These are phyloP conservation scores for Malachius bipustulatus DNA, from an alignment of 2,888 invertebrate genomes.

Conservation along the genomic window DNA sequence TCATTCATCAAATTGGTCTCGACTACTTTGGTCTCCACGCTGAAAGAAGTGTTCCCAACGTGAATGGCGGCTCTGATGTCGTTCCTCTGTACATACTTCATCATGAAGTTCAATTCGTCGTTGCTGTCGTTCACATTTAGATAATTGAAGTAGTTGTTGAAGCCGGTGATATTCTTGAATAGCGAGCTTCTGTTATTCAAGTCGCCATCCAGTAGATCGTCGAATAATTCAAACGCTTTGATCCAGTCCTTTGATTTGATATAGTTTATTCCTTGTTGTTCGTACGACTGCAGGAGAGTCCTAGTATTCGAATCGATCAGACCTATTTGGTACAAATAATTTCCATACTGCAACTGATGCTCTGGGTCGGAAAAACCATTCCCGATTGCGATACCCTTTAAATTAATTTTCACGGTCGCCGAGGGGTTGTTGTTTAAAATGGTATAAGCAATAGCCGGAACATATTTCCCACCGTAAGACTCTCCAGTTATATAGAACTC, in stretches of 20 bases:
- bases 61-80: constrained; percentile 44
- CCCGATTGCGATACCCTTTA: constrained; percentile 56
- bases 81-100: constrained; percentile 22
- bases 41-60: constrained; percentile 47
- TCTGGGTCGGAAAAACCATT: constrained; percentile 62
- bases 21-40: constrained; percentile 38
- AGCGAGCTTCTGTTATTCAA: constrained; percentile 44
- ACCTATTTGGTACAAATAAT: constrained; percentile 62
- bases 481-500: constrained; percentile 81
- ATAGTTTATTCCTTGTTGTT: constrained; percentile 17
- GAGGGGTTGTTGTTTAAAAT: constrained; percentile 48
- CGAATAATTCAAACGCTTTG: constrained; percentile 29
- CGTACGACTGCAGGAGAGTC: constrained; percentile 12
- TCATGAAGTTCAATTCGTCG: constrained; percentile 26
- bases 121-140: constrained; percentile 43
- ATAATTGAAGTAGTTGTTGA: constrained; percentile 57
- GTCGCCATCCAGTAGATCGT: constrained; percentile 40
- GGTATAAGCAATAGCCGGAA: constrained; percentile 61
- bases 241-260: constrained; percentile 25
- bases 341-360: constrained; percentile 57
- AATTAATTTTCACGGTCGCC: constrained; percentile 47
- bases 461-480: constrained; percentile 71
- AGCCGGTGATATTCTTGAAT: constrained; percentile 58
- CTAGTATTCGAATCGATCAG: constrained; percentile 45
- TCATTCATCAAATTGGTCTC: constrained; percentile 43